These are phyloP conservation scores for Sinocyclocheilus anshuiensis DNA, from an alignment of 2,113 vertebrate species.

Conservation along the genomic window DNA sequence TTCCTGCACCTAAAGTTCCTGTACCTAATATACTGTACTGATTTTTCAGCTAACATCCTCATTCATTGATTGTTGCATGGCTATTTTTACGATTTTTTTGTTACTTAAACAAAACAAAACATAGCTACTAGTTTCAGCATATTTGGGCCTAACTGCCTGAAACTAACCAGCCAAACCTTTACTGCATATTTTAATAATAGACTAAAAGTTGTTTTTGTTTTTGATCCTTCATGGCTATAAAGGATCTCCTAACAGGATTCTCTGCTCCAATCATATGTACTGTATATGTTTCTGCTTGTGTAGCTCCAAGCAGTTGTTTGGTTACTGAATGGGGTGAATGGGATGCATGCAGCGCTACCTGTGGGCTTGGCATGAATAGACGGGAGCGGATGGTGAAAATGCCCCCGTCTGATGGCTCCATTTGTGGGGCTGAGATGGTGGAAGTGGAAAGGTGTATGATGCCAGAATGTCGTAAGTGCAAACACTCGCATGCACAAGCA, in stretches of 20 bases:
- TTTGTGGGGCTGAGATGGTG: slow-evolving; percentile 88
- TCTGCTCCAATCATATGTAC: not conserved
- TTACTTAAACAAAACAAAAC: too few species aligned
- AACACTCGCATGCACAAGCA: not conserved
- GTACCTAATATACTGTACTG: not conserved
- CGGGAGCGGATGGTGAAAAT: slow-evolving; percentile 94
- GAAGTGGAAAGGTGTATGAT: slow-evolving; percentile 98
- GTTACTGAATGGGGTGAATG: slow-evolving; percentile 96
- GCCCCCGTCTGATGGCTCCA: slow-evolving; percentile 91
- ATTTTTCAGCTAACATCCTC: too few species aligned
- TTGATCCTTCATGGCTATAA: too few species aligned
- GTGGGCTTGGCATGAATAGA: slow-evolving; percentile 90
- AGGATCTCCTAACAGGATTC: not conserved
- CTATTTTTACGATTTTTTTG: too few species aligned
- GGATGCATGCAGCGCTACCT: slow-evolving; percentile 96
- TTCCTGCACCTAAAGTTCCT: not conserved
- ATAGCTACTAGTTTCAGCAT: too few species aligned
- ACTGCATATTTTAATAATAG: too few species aligned
- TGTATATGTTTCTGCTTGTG: not conserved
- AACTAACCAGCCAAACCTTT: too few species aligned
- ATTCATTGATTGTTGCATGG: too few species aligned
- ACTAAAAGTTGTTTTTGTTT: too few species aligned
- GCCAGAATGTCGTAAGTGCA: slow-evolving; percentile 94
- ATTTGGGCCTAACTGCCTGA: too few species aligned
- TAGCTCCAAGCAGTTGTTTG: slow-evolving; percentile 93